Base-by-base conservation (phyloP, 2,113 vertebrate species). In the Sminthopsis crassicaudata region DNA sequence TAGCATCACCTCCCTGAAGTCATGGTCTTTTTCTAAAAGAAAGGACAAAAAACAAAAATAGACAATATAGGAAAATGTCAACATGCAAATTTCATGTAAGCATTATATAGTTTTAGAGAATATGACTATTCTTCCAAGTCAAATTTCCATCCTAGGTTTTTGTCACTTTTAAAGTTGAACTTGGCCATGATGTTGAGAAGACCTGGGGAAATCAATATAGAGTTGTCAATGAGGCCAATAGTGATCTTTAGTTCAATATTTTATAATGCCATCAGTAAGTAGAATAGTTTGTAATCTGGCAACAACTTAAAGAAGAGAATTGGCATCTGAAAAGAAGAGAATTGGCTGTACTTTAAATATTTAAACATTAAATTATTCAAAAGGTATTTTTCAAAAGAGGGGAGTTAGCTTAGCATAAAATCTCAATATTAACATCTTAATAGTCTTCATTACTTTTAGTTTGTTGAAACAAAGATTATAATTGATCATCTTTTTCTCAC, bases 391-490 rank as follows among this genome's bases (percentile, higher is more conserved):
- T 84, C n/a, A 84, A 42, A 84, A 84, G 67, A n/a, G 22, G n/a
- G 30, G 30, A 84, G 67, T n/a, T 84, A 89, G 51, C 46, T 67
- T 90, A 95, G 19, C 4, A 3, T 92, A 93, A 95, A 42, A 93
- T 24, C 5, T 76, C 36, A 96, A 92, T 26, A 55, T 4, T 94
- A 0, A 0, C 94, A 95, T 91, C 48, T 94, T 42, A 95, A 26
- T 0, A 93, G 91, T 52, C 46, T 91, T 95, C 16, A 36, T 97
- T 55, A 91, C 89, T 27, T 53, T n/a, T 57, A 14, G 48, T 48
- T 96, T 96, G 46, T 53, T 92, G 92, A 95, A 91, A 54, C 14
- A 51, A 94, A 97, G 50, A 96, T 3, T 46, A n/a, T 97, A 98
- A 96, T 24, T 30, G 51, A 14, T 54, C 8, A 90, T 91, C 97